Base-by-base conservation (phyloP, 1,140 invertebrate species). In the Drosophila paulistorum region DNA sequence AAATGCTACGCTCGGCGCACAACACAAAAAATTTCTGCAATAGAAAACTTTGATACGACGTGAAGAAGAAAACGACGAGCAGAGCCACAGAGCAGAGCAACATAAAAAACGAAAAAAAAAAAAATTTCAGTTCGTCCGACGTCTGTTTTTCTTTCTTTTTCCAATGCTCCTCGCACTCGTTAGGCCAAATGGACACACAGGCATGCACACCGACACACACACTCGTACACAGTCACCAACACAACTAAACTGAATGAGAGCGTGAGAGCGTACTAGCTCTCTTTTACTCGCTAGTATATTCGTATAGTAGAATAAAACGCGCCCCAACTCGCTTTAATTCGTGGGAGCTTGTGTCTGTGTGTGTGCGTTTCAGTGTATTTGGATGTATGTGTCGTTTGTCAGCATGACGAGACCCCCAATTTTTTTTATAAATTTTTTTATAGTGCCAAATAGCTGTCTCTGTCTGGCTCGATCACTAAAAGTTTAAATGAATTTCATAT, bases 71-170 rank as follows among this genome's bases (percentile, higher is more conserved):
- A 89, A 87, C 84, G 83, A 81, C 82, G 82, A 85, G 79, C 83
- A 79, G 72, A 79, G 79, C 66, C 81, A 51, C 45, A 51, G 82
- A 51, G 45, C 45, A 51, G 45, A 51, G 45, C 45, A 51, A 51
- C 45, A 51, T 51, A 51, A 51, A 51, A 51, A 74, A 69, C 72
- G 84, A 80, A 77, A 17, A 17, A 80, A 77, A 78, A 90, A 87
- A 89, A 89, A 83, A 87, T 82, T 87, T 91, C 74, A 69, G 74
- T 73, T 81, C 80, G 45, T 90, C 73, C 73, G 90, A 83, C 79
- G 79, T 85, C 90, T 91, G 86, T 91, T 91, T 90, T 91, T 91
- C 90, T 91, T 91, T 91, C 90, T 90, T 91, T 91, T 91, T 91
- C 77, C 85, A 91, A 86, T 91, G 85, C 90, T 91, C 77, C 81